phyloP scores from a whole-genome alignment of 2,113 vertebrate genomes.

The rat (Rattus norvegicus) region DNA sequence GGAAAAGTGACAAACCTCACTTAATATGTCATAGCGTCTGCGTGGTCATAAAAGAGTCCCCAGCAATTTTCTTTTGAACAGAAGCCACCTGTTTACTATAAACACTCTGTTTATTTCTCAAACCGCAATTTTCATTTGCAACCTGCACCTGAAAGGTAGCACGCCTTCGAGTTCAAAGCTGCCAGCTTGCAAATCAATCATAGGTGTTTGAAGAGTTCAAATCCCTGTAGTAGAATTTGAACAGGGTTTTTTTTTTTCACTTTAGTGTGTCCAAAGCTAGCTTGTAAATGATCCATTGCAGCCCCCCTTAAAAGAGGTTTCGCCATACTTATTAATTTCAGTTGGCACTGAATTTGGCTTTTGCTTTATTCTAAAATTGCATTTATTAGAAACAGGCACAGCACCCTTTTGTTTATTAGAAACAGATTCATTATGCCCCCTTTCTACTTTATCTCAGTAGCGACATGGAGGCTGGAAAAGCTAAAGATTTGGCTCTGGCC shows the following conservation, averaged over 20 bases:
- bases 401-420: constrained; percentile 75
- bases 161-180: constrained; percentile 50
- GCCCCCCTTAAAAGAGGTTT: constrained; percentile 73
- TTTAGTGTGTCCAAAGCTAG: constrained; percentile 74
- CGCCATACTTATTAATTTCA: constrained; percentile 69
- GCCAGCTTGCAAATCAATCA: constrained; percentile 67
- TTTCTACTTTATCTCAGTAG: constrained; percentile 77
- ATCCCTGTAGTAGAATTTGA: constrained; percentile 71
- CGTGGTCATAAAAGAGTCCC: constrained; percentile 81
- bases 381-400: constrained; percentile 82
- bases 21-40: constrained; percentile 84
- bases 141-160: constrained; percentile 73
- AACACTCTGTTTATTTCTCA: constrained; percentile 79
- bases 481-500: constrained; percentile 70
- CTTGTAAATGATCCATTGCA: constrained; percentile 74
- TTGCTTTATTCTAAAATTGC: constrained; percentile 70
- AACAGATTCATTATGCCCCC: constrained; percentile 76
- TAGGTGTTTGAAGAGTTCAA: constrained; percentile 61
- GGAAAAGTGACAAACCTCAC: constrained; percentile 84
- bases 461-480: constrained; percentile 26
- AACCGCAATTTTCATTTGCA: constrained; percentile 78
- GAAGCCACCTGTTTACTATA: constrained; percentile 87
- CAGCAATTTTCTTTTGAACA: constrained; percentile 82
- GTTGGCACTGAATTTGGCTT: constrained; percentile 69
- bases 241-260: constrained; percentile 79